Percentiles rank a stretch among this genome's conserved stretches.
phyloP scores from a whole-genome alignment of 2,113 vertebrate species.

The Ovibos moschatus region DNA sequence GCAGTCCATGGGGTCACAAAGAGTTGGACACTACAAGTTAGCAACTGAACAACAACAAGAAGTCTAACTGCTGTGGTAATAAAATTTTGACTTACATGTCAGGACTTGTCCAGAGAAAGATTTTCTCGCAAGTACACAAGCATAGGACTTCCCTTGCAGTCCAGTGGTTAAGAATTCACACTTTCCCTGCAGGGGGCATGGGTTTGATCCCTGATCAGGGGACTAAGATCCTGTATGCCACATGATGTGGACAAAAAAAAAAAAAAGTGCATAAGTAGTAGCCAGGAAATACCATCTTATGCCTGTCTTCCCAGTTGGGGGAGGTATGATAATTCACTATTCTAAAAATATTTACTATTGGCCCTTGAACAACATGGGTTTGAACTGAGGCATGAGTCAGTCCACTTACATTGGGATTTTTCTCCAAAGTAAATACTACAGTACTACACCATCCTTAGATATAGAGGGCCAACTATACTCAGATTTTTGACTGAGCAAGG shows the following conservation, averaged over 20 bases:
- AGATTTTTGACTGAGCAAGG: neutral
- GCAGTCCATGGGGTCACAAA: neutral
- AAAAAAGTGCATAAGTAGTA: neutral
- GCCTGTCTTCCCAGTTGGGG: neutral
- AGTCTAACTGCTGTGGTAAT: neutral
- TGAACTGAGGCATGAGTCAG: neutral
- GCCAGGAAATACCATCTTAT: slow-evolving; percentile 3
- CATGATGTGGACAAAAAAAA: neutral
- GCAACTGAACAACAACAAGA: neutral
- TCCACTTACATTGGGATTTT: neutral
- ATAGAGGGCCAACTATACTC: neutral
- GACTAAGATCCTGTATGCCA: neutral
- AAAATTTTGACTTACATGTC: slow-evolving; percentile 6
- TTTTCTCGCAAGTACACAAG: neutral
- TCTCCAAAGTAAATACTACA: neutral
- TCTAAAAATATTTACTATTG: slow-evolving; percentile 1
- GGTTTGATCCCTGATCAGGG: neutral
- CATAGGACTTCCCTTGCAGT: neutral
- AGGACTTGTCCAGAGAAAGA: neutral
- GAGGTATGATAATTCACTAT: neutral
- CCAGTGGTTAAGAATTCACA: neutral
- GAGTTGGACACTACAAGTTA: neutral
- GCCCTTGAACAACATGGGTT: neutral
- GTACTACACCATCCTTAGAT: neutral
- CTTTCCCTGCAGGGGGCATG: neutral